Conservation (phyloP, 2,888 invertebrate species). For the Cordilura impudica region DNA sequence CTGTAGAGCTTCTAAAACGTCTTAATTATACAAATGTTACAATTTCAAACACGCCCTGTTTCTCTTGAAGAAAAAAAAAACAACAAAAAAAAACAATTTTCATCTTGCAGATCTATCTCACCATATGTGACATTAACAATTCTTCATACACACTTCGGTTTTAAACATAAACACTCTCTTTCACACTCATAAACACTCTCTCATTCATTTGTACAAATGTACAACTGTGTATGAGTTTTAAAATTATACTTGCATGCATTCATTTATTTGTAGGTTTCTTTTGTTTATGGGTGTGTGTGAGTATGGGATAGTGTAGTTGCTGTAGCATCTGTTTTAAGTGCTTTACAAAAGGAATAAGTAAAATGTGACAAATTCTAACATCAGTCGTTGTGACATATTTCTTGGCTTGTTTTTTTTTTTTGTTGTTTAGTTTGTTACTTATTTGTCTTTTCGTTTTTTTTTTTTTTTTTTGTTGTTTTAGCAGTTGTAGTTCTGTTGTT, state of each 20-base stretch:
- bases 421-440: no score
- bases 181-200: neutral
- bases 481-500: constrained; percentile 24
- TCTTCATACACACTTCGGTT: neutral
- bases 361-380: constrained; percentile 62
- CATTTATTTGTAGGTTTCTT: neutral
- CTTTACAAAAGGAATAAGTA: constrained; percentile 22
- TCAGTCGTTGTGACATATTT: constrained; percentile 60
- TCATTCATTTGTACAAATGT: no score
- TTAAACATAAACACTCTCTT: neutral
- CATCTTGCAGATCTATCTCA: neutral
- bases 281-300: neutral
- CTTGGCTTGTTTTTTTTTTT: constrained; percentile 37
- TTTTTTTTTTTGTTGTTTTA: no score
- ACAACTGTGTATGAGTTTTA: no score
- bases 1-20: neutral
- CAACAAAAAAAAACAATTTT: neutral
- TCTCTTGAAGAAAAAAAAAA: neutral
- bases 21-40: neutral
- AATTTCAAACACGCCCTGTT: neutral
- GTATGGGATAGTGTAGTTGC: neutral
- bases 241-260: neutral
- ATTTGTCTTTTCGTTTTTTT: no score
- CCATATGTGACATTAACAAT: constrained; percentile 8
- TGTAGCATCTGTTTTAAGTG: neutral